Percentiles rank a stretch among this genome's conserved stretches.
phyloP scores from a whole-genome alignment of 2,888 invertebrate genomes.

The Orthosia incerta region DNA sequence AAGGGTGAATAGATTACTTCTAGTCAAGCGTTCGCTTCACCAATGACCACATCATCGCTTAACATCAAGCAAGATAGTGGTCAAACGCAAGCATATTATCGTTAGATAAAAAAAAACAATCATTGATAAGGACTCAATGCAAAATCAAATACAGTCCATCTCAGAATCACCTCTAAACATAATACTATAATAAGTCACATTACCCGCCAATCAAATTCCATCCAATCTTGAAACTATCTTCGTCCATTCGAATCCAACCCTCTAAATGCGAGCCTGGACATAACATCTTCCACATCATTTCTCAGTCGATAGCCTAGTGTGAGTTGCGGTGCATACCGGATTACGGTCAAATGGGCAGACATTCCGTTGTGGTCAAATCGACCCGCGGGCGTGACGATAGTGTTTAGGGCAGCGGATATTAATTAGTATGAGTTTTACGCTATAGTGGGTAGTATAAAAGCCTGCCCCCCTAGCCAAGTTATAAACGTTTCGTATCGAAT shows the following conservation, averaged over 20 bases:
- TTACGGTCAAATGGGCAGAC: conserved; percentile 55
- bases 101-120: too few relatives aligned
- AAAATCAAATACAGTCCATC: conserved; percentile 1
- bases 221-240: conserved; percentile 30
- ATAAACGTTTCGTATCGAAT: too few relatives aligned
- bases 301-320: conserved; percentile 54
- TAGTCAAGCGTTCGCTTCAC: too few relatives aligned
- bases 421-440: background rate
- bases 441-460: background rate
- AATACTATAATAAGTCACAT: conserved; percentile 3
- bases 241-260: conserved; percentile 26
- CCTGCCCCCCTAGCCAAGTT: too few relatives aligned
- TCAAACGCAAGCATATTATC: too few relatives aligned
- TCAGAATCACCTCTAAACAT: background rate
- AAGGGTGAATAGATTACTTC: too few relatives aligned
- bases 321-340: conserved; percentile 57
- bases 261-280: conserved; percentile 39
- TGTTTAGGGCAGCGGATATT: conserved; percentile 42
- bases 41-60: too few relatives aligned
- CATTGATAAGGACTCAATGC: too few relatives aligned
- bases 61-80: too few relatives aligned
- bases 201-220: conserved; percentile 10
- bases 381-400: conserved; percentile 29
- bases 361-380: conserved; percentile 59
- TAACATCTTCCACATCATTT: conserved; percentile 62